phyloP scores from a whole-genome alignment of 2,888 invertebrate species.

The Apamea epomidion region DNA sequence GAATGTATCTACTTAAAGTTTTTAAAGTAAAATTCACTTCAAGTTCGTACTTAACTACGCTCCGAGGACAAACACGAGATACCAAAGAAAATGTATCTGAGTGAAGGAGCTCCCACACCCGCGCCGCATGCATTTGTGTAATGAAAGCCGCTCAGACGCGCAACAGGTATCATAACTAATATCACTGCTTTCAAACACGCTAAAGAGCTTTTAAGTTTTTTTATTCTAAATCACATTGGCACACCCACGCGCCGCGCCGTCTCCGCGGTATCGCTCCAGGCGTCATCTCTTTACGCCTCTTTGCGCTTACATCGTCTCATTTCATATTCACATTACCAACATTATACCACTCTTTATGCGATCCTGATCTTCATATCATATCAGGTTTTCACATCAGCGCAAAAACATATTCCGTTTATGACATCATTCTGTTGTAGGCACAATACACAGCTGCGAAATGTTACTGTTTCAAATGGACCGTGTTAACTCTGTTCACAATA shows the following conservation, averaged over 20 bases:
- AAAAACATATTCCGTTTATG: conserved; percentile 45
- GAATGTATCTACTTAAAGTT: conserved; percentile 59
- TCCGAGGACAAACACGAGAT: conserved; percentile 56
- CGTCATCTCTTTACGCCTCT: conserved; percentile 37
- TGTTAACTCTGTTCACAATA: conserved; percentile 52
- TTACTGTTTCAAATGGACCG: conserved; percentile 46
- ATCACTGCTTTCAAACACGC: conserved; percentile 56
- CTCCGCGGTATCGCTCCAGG: conserved; percentile 13
- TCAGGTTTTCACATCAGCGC: conserved; percentile 46
- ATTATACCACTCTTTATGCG: conserved; percentile 40
- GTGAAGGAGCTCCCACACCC: conserved; percentile 47
- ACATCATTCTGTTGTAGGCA: conserved; percentile 22
- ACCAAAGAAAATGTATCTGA: conserved; percentile 62
- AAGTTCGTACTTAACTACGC: conserved; percentile 59
- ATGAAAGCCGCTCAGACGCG: conserved; percentile 64
- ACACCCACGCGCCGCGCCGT: conserved; percentile 6
- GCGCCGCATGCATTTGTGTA: conserved; percentile 64
- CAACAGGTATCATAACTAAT: conserved; percentile 70
- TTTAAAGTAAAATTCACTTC: conserved; percentile 60
- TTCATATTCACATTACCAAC: conserved; percentile 49
- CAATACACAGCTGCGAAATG: conserved; percentile 40
- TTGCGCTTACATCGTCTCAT: conserved; percentile 47
- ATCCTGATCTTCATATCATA: conserved; percentile 43
- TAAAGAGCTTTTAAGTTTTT: conserved; percentile 60
- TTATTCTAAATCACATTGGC: conserved; percentile 44